These are phyloP conservation scores for Parauchenoglanis ngamensis DNA, from an alignment of 2,797 vertebrate genomes.

Conservation along the genomic window DNA sequence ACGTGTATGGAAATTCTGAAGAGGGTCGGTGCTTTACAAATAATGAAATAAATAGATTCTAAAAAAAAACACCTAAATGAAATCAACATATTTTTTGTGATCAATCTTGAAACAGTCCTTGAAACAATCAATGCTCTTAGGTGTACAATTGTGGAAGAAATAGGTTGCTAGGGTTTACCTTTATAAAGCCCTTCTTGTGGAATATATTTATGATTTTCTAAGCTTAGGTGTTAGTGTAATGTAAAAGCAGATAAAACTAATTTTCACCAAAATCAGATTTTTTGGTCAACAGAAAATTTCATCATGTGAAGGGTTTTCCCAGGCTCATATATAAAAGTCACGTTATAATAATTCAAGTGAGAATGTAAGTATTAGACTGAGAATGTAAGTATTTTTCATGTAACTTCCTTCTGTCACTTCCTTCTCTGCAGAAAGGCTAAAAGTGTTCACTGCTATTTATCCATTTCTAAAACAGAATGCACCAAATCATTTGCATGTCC, in stretches of 20 bases:
- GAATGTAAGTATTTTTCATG: neutral
- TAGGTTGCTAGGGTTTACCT: neutral
- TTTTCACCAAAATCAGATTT: neutral
- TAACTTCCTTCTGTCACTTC: constrained; percentile 15
- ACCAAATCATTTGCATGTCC: neutral
- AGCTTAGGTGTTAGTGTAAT: neutral
- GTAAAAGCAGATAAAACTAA: neutral
- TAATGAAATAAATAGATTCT: neutral
- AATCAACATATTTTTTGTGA: neutral
- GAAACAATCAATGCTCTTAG: neutral
- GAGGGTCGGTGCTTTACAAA: neutral
- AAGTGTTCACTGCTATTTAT: neutral
- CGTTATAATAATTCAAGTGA: neutral
- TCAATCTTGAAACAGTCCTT: neutral
- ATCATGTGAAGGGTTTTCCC: neutral
- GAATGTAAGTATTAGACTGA: neutral
- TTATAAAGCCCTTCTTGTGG: neutral
- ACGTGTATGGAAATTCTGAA: neutral
- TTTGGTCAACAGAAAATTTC: neutral
- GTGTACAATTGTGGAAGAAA: neutral
- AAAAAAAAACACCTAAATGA: neutral
- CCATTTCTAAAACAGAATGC: neutral
- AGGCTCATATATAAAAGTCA: neutral
- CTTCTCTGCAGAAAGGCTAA: neutral
- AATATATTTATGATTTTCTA: neutral